phyloP scores from a whole-genome alignment of 2,888 invertebrate species.

The Lithodes maja region DNA sequence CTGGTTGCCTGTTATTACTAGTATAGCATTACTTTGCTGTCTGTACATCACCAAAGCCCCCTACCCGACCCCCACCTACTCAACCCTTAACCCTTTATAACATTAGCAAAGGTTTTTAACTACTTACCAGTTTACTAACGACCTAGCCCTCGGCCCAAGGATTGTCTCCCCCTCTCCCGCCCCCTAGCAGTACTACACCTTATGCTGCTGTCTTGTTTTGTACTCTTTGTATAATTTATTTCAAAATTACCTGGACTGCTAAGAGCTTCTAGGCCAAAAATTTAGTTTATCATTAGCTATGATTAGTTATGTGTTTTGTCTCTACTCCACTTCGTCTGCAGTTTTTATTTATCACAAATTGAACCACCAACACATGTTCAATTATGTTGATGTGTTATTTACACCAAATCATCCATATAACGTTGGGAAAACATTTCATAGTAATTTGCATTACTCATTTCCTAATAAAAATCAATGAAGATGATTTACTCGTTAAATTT shows the following conservation, averaged over 20 bases:
- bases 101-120: constrained; percentile 17
- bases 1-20: constrained; percentile 37
- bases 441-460: neutral
- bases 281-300: constrained; percentile 9
- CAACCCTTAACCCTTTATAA: constrained; percentile 1
- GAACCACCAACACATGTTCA: neutral
- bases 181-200: constrained; percentile 27
- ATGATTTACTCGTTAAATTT: neutral
- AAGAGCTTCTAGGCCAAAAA: constrained; percentile 29
- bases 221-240: neutral
- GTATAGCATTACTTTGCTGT: constrained; percentile 39
- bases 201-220: neutral
- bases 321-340: constrained; percentile 22
- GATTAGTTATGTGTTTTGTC: constrained; percentile 23
- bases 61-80: neutral
- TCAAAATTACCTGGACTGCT: constrained; percentile 28
- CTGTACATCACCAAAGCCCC: constrained; percentile 25
- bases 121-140: constrained; percentile 20
- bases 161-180: constrained; percentile 47
- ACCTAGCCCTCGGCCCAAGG: constrained; percentile 50
- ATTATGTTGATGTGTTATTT: neutral
- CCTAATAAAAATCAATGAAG: neutral
- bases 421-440: neutral
- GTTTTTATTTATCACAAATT: neutral
- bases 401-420: neutral